These are phyloP conservation scores for Agrotis ipsilon DNA, from an alignment of 2,888 invertebrate species.

Conservation along the genomic window DNA sequence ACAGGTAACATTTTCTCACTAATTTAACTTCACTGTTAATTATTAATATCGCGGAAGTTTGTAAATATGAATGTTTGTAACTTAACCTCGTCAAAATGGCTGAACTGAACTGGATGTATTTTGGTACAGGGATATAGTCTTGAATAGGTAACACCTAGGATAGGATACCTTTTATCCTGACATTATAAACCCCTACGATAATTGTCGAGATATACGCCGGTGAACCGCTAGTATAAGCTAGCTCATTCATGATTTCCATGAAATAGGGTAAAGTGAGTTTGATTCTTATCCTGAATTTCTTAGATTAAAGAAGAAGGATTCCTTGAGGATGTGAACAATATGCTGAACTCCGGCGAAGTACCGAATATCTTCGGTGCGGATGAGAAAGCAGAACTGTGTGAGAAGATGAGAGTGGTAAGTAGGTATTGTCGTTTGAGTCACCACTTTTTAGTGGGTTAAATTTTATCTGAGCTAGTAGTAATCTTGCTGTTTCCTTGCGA, in stretches of 20 bases:
- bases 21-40: too few relatives aligned
- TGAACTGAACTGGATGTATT: too few relatives aligned
- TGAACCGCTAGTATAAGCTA: too few relatives aligned
- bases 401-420: constrained; percentile 95
- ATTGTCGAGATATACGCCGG: too few relatives aligned
- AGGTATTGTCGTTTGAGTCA: constrained; percentile 58
- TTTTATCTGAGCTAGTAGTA: not conserved
- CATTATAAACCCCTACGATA: too few relatives aligned
- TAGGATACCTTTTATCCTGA: too few relatives aligned
- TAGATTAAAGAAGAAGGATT: constrained; percentile 98
- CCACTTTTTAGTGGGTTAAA: not conserved
- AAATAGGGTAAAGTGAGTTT: not conserved
- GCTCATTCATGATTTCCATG: not conserved
- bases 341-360: constrained; percentile 98
- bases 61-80: too few relatives aligned
- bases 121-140: too few relatives aligned
- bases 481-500: too few relatives aligned
- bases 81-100: too few relatives aligned
- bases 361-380: constrained; percentile 97
- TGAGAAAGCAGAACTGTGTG: constrained; percentile 97
- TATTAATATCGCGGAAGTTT: too few relatives aligned
- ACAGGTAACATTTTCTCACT: constrained; percentile 91
- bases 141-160: too few relatives aligned
- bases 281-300: not conserved
- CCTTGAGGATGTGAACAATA: constrained; percentile 97